phyloP scores from a whole-genome alignment of 2,113 vertebrate genomes.

The Anhinga anhinga region DNA sequence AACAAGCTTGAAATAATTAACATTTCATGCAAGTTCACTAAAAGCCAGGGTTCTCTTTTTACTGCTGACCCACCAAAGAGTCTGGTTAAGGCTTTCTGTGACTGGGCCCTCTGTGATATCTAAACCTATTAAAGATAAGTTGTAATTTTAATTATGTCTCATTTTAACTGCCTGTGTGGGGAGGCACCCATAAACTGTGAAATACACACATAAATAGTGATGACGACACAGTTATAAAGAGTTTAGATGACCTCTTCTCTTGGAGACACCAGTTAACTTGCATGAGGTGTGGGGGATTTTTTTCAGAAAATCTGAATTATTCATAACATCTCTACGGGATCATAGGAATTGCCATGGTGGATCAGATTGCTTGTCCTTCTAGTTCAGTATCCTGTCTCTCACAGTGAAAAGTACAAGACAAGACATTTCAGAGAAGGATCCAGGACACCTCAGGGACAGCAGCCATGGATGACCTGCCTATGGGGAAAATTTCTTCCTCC shows the following conservation, averaged over 20 bases:
- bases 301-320: conserved; percentile 56
- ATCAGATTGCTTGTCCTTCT: conserved; percentile 37
- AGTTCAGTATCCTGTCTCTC: conserved; percentile 31
- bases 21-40: neutral
- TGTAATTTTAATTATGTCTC: conserved; percentile 5
- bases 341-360: conserved; percentile 37
- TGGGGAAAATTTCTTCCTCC: conserved; percentile 8
- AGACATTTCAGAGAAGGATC: conserved; percentile 53
- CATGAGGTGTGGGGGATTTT: conserved; percentile 6
- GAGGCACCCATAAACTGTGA: conserved; percentile 8
- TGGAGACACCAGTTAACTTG: conserved; percentile 11
- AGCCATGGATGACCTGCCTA: conserved; percentile 10
- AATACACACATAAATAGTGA: neutral
- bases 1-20: neutral
- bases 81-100: conserved; percentile 1
- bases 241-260: conserved; percentile 14
- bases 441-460: conserved; percentile 28
- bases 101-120: neutral
- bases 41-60: neutral
- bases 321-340: conserved; percentile 35
- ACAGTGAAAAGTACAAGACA: conserved; percentile 14
- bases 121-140: neutral
- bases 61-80: neutral
- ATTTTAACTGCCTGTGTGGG: neutral
- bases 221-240: conserved; percentile 7